Percentiles rank a stretch among this genome's conserved stretches.
Evolutionary conservation across 2,113 vertebrate genomes (phyloP).

Genomic region (Leuciscus idus): DNA sequence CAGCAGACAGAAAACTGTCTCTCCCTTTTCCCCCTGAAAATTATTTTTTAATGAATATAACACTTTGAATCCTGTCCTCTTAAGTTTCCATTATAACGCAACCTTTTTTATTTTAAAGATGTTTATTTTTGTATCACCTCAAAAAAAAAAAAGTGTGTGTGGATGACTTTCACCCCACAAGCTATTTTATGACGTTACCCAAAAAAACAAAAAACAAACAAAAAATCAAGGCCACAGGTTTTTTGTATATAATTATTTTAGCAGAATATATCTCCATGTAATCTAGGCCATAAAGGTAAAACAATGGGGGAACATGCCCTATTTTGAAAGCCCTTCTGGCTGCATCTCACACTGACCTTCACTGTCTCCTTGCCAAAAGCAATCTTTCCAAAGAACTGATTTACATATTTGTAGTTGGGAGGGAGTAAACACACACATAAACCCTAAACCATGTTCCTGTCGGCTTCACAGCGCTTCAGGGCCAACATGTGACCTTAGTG

Average conservation of each 20-base stretch:
- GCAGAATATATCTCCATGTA: constrained; percentile 14
- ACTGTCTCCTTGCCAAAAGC: constrained; percentile 30
- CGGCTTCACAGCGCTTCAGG: background rate
- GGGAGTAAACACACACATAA: constrained; percentile 15
- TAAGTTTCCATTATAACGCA: background rate
- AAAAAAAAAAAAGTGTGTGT: background rate
- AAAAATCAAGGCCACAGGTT: background rate
- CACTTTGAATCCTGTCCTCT: background rate
- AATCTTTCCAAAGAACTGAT: constrained; percentile 17
- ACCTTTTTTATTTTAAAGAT: background rate
- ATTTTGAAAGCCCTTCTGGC: constrained; percentile 27
- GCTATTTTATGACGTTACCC: background rate
- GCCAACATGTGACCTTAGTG: background rate
- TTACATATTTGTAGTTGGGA: constrained; percentile 7
- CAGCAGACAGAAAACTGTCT: background rate
- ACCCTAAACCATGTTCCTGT: background rate
- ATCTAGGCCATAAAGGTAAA: constrained; percentile 20
- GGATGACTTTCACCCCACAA: background rate
- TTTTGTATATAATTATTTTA: constrained; percentile 12
- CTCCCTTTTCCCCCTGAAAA: background rate
- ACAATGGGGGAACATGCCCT: background rate
- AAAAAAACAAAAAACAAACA: background rate
- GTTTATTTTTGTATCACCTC: background rate
- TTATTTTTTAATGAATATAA: constrained; percentile 5
- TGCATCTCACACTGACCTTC: constrained; percentile 9